A percentile compares a stretch with the other conserved stretches of the same genome.
phyloP scores from a whole-genome alignment of 2,888 invertebrate species.

The Hedya salicella region DNA sequence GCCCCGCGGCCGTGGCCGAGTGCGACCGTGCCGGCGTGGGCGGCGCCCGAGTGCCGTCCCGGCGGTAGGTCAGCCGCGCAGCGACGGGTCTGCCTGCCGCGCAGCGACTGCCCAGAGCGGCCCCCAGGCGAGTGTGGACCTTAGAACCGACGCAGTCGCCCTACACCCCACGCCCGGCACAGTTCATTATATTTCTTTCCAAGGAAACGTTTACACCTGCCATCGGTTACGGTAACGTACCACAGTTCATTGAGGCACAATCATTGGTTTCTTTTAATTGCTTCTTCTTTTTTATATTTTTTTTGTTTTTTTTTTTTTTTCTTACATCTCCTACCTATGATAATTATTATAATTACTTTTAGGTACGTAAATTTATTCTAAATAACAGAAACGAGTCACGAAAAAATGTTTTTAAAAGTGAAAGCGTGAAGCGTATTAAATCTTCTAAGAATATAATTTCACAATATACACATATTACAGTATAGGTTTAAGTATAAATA shows the following conservation, averaged over 20 bases:
- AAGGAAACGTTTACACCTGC: constrained; percentile 81
- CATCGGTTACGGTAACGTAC: constrained; percentile 84
- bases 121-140: not conserved
- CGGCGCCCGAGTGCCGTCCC: not conserved
- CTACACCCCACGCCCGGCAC: constrained; percentile 58
- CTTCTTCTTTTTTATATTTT: constrained; percentile 71
- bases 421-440: constrained; percentile 84
- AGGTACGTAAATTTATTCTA: constrained; percentile 85
- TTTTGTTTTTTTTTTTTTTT: constrained; percentile 57
- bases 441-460: constrained; percentile 82
- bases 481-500: constrained; percentile 82
- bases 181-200: constrained; percentile 71
- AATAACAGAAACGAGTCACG: constrained; percentile 84
- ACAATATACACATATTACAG: constrained; percentile 84
- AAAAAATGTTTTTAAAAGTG: constrained; percentile 78
- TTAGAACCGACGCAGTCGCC: constrained; percentile 21
- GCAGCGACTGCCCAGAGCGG: not conserved
- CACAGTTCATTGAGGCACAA: constrained; percentile 85
- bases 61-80: too few species aligned
- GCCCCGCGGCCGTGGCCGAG: constrained; percentile 67
- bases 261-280: constrained; percentile 84
- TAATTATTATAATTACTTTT: constrained; percentile 84
- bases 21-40: constrained; percentile 58
- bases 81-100: too few species aligned
- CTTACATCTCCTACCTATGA: constrained; percentile 70